Evolutionary conservation across 30 jellyfish, hydroid and myxozoan genomes (phyloP).

Genomic region (Pelagia noctiluca): DNA sequence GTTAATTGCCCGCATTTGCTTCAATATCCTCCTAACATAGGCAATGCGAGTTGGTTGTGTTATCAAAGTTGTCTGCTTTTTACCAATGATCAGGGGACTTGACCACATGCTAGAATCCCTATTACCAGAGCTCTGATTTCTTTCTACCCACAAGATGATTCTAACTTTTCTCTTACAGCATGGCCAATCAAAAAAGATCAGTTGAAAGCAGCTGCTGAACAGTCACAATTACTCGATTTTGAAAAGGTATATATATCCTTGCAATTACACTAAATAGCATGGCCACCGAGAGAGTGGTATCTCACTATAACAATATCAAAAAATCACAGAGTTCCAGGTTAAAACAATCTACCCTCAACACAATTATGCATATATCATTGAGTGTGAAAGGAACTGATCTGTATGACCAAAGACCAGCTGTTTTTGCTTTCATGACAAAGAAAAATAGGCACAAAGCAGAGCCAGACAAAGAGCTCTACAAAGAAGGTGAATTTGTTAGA

Average conservation of each 20-base stretch:
- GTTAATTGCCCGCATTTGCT: too few species aligned
- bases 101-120: not conserved
- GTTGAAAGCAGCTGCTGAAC: slow-evolving; percentile 4
- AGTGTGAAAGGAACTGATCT: slow-evolving; percentile 26
- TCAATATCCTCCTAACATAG: too few species aligned
- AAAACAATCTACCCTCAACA: slow-evolving; percentile 1
- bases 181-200: not conserved
- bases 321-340: not conserved
- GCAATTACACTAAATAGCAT: slow-evolving; percentile 1
- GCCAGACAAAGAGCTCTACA: too few species aligned
- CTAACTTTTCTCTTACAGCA: not conserved
- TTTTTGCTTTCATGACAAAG: slow-evolving; percentile 12
- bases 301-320: slow-evolving; percentile 31
- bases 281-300: slow-evolving; percentile 28
- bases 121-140: not conserved
- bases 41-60: not conserved
- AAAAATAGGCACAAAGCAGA: not conserved
- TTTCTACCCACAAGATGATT: not conserved
- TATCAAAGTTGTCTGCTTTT: not conserved
- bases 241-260: not conserved
- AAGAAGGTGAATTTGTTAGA: not conserved
- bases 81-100: not conserved
- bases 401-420: slow-evolving; percentile 30
- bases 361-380: slow-evolving; percentile 21
- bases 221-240: not conserved